Conservation (phyloP, 2,797 vertebrate genomes). For the Spinibarbus caldwelli region DNA sequence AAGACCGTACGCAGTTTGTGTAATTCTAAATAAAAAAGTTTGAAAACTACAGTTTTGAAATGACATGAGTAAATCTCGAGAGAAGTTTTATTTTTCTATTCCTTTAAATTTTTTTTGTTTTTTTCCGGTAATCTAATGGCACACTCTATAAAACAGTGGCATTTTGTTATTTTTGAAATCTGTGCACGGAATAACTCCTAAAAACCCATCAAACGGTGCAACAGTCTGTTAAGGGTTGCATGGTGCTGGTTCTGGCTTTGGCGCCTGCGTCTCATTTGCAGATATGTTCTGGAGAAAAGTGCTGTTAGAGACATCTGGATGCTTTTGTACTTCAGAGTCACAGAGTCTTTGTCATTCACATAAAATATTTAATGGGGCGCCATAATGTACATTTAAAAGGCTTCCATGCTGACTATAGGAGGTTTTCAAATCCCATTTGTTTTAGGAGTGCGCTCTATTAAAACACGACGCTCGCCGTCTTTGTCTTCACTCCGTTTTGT, state of each 20-base stretch:
- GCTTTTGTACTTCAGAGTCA: constrained; percentile 40
- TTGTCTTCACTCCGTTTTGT: constrained; percentile 29
- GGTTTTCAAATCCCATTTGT: constrained; percentile 14
- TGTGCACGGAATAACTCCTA: not conserved
- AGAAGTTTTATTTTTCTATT: not conserved
- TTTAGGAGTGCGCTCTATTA: constrained; percentile 29
- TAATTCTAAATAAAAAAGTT: not conserved
- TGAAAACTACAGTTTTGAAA: not conserved
- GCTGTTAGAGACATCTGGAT: constrained; percentile 29
- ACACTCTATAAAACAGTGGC: not conserved
- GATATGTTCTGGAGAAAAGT: constrained; percentile 38
- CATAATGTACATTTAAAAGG: constrained; percentile 46
- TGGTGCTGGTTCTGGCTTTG: constrained; percentile 27
- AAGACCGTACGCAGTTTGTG: too few relatives aligned
- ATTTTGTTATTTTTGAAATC: constrained; percentile 29
- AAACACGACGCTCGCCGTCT: constrained; percentile 27
- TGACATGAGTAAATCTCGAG: not conserved
- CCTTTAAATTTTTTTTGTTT: not conserved
- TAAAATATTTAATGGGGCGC: constrained; percentile 53
- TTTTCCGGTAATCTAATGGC: constrained; percentile 8
- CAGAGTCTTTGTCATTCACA: constrained; percentile 54
- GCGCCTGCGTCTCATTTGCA: constrained; percentile 36
- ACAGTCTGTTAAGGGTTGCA: constrained; percentile 50
- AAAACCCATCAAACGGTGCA: constrained; percentile 49
- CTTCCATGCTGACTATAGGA: constrained; percentile 42